Percentiles rank a stretch among this genome's conserved stretches.
These are phyloP conservation scores for Drosophila pandora DNA, from an alignment of 1,140 invertebrate genomes.

Conservation along the genomic window DNA sequence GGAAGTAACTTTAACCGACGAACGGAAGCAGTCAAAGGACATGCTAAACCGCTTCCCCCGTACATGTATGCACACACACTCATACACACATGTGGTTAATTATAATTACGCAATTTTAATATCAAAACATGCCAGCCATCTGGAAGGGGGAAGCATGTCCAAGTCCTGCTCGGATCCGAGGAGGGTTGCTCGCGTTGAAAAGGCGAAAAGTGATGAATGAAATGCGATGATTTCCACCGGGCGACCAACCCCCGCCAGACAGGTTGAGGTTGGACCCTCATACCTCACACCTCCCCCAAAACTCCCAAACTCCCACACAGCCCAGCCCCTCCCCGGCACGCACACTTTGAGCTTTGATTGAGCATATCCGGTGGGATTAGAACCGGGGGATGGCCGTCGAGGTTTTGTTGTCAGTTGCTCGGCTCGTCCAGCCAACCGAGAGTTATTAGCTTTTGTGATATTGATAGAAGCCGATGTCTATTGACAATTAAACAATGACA, in stretches of 20 bases:
- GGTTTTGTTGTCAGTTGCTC: conserved; percentile 45
- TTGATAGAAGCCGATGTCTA: conserved; percentile 83
- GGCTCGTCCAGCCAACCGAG: conserved; percentile 72
- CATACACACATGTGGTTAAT: conserved; percentile 80
- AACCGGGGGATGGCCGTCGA: conserved; percentile 57
- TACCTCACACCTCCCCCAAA: conserved; percentile 3
- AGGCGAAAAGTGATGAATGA: conserved; percentile 83
- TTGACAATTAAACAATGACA: conserved; percentile 83
- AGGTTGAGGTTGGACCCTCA: conserved; percentile 57
- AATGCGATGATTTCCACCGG: conserved; percentile 80
- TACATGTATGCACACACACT: conserved; percentile 12
- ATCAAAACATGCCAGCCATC: conserved; percentile 66
- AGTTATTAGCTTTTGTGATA: conserved; percentile 83
- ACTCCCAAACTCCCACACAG: not conserved
- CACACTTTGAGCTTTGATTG: conserved; percentile 82
- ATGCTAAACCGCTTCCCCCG: conserved; percentile 56
- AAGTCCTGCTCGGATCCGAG: conserved; percentile 35
- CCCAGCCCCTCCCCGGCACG: conserved; percentile 38
- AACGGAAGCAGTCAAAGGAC: conserved; percentile 67
- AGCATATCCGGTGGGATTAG: conserved; percentile 83
- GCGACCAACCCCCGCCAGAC: conserved; percentile 43
- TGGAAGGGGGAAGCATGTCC: conserved; percentile 47
- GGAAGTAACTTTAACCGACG: conserved; percentile 51
- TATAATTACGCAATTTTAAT: conserved; percentile 84
- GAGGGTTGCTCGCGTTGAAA: conserved; percentile 73